These are phyloP conservation scores for Aeoliscus strigatus DNA, from an alignment of 2,797 vertebrate genomes.

Conservation along the genomic window DNA sequence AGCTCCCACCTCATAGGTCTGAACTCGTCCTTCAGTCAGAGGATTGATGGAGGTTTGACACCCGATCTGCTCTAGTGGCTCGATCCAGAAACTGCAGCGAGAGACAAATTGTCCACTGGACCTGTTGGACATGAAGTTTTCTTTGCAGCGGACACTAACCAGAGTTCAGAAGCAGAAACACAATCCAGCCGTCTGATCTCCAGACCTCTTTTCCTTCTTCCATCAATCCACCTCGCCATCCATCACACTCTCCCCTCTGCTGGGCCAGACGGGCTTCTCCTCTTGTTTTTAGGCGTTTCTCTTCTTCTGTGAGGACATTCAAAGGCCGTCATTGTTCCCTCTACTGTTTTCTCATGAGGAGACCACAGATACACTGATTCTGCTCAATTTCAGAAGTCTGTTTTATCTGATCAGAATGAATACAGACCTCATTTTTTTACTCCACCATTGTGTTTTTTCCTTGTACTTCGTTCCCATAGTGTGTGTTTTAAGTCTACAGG, in stretches of 20 bases:
- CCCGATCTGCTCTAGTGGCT: constrained; percentile 42
- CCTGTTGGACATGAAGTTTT: constrained; percentile 29
- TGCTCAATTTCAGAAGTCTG: no score
- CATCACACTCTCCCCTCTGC: constrained; percentile 33
- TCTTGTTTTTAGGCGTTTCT: constrained; percentile 14
- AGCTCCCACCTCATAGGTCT: no score
- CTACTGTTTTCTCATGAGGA: constrained; percentile 13
- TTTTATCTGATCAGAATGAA: constrained; percentile 30
- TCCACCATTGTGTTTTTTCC: constrained; percentile 19
- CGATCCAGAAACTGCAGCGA: constrained; percentile 44
- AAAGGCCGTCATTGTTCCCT: constrained; percentile 13
- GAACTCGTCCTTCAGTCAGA: neutral
- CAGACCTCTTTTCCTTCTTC: constrained; percentile 54
- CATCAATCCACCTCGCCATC: constrained; percentile 55
- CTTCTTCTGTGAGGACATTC: constrained; percentile 6
- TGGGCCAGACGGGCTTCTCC: constrained; percentile 42
- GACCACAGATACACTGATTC: constrained; percentile 8
- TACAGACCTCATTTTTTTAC: constrained; percentile 24
- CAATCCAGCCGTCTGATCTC: constrained; percentile 60
- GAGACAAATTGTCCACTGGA: constrained; percentile 33
- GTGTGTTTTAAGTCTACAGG: constrained; percentile 41
- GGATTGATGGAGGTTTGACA: constrained; percentile 41
- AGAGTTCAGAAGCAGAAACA: constrained; percentile 60
- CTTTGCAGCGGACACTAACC: constrained; percentile 58
- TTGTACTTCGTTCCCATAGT: constrained; percentile 8